Evolutionary conservation across 2,797 vertebrate genomes (phyloP).

Genomic region (Tenualosa ilisha): DNA sequence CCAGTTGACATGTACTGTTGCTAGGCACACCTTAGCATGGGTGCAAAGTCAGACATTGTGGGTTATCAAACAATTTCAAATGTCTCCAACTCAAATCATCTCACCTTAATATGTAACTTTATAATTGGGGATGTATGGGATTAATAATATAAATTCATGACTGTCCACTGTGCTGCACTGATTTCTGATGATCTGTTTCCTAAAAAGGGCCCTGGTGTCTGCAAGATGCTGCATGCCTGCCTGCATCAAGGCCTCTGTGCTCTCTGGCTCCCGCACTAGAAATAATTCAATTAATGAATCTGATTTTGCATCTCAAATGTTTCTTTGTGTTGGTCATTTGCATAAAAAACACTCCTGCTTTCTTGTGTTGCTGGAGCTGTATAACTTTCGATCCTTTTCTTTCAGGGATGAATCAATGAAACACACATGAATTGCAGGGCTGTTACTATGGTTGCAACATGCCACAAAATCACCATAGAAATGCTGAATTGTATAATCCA

Average conservation of each 20-base stretch:
- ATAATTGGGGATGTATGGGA: background rate
- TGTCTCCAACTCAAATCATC: background rate
- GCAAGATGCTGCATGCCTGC: constrained; percentile 34
- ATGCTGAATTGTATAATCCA: constrained; percentile 28
- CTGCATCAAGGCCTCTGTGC: constrained; percentile 43
- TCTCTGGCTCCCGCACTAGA: constrained; percentile 46
- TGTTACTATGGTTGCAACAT: constrained; percentile 51
- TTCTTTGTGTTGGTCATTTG: constrained; percentile 67
- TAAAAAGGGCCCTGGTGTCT: constrained; percentile 46
- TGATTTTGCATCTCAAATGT: constrained; percentile 64
- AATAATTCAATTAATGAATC: constrained; percentile 68
- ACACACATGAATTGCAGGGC: constrained; percentile 55
- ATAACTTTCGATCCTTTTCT: constrained; percentile 53
- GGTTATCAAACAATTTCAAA: background rate
- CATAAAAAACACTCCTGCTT: constrained; percentile 66
- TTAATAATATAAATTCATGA: background rate
- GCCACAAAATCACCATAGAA: constrained; percentile 45
- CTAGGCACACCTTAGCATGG: background rate
- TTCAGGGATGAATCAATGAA: constrained; percentile 48
- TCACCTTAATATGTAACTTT: background rate
- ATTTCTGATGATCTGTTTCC: background rate
- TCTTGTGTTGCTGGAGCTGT: constrained; percentile 53
- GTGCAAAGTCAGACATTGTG: background rate
- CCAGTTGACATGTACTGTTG: background rate
- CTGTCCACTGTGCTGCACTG: background rate